Conservation (phyloP, 2,113 vertebrate genomes). For the Atherinomorus stipes region DNA sequence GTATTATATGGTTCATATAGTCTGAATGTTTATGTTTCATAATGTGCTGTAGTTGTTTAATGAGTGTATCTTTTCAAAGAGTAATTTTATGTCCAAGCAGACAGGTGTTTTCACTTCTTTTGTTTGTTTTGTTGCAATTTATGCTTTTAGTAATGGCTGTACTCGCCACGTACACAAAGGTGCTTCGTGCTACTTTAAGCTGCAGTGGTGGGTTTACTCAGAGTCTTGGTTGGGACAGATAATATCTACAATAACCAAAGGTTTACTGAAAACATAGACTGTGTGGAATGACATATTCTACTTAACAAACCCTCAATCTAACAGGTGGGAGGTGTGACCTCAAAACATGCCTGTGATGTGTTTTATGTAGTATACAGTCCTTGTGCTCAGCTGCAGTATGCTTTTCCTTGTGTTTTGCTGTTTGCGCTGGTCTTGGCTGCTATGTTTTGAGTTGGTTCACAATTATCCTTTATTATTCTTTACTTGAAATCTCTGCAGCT, state of each 20-base stretch:
- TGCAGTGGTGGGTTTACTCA: background rate
- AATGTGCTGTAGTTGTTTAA: background rate
- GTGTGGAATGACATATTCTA: background rate
- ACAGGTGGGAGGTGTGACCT: background rate
- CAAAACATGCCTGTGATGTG: background rate
- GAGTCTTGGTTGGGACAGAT: background rate
- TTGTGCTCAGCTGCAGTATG: background rate
- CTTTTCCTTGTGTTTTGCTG: constrained; percentile 5
- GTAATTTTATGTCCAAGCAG: too few relatives aligned
- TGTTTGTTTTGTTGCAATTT: background rate
- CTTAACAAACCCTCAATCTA: background rate
- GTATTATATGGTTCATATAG: background rate
- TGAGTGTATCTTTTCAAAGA: background rate
- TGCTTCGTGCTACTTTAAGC: background rate
- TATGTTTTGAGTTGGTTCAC: background rate
- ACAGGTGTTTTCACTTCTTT: background rate
- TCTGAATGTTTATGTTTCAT: background rate
- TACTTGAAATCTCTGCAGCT: background rate
- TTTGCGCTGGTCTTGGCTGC: background rate
- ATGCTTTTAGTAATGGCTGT: background rate
- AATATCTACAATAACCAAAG: background rate
- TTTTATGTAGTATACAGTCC: background rate
- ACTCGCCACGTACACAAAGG: background rate
- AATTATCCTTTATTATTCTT: background rate
- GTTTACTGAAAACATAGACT: background rate